Evolutionary conservation across 2,797 vertebrate species (phyloP).

Genomic region (Rhabdophis nuchalis): DNA sequence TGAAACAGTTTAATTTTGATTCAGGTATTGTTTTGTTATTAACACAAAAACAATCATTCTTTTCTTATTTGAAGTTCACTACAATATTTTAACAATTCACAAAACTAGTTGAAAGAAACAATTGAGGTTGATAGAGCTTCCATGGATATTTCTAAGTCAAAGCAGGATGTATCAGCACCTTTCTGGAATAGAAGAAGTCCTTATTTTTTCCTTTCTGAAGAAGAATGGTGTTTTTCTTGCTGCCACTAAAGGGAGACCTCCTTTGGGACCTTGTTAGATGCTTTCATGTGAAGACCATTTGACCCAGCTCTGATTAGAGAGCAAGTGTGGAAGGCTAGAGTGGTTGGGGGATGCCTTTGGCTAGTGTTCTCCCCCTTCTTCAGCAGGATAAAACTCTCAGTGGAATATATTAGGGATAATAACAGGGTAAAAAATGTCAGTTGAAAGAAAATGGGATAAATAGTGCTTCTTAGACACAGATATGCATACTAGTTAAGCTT

Average conservation of each 20-base stretch:
- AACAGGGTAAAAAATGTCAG: slow-evolving; percentile 68
- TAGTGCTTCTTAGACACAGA: slow-evolving; percentile 56
- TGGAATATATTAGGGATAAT: slow-evolving; percentile 78
- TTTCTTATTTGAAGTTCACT: slow-evolving; percentile 25
- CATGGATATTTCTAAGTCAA: slow-evolving; percentile 61
- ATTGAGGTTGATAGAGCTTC: slow-evolving; percentile 57
- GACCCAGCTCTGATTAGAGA: slow-evolving; percentile 75
- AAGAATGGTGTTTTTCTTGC: slow-evolving; percentile 62
- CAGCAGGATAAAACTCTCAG: slow-evolving; percentile 66
- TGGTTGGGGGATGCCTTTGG: slow-evolving; percentile 68
- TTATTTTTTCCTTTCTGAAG: slow-evolving; percentile 62
- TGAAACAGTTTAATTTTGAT: slow-evolving; percentile 26
- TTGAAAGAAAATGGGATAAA: slow-evolving; percentile 63
- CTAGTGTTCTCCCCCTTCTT: slow-evolving; percentile 61
- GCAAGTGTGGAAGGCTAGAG: slow-evolving; percentile 63
- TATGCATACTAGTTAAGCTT: slow-evolving; percentile 39
- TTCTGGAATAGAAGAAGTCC: slow-evolving; percentile 47
- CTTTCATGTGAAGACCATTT: slow-evolving; percentile 77
- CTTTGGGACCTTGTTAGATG: slow-evolving; percentile 78
- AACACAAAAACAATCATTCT: not conserved
- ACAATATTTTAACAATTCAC: slow-evolving; percentile 20
- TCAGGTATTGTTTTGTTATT: slow-evolving; percentile 5
- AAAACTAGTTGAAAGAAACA: slow-evolving; percentile 38
- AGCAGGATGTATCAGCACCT: slow-evolving; percentile 61
- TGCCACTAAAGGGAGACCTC: slow-evolving; percentile 70